Base-by-base conservation (phyloP, 2,797 vertebrate genomes). In the Semotilus atromaculatus region DNA sequence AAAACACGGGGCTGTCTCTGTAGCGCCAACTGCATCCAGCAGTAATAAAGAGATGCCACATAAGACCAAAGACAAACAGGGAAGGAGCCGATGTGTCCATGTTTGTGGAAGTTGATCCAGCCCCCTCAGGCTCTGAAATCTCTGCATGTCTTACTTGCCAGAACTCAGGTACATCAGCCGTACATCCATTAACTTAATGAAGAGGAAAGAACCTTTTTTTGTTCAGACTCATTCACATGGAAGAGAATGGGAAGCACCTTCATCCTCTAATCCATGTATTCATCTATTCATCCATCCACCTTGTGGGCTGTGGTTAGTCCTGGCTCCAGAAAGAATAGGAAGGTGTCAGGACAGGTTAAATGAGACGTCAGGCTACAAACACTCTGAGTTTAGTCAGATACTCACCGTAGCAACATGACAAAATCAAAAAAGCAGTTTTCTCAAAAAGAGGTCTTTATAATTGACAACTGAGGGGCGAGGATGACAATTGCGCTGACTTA, bases 291-390 rank as follows among this genome's bases (percentile, higher is more conserved):
- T 51, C 18, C 81, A 85, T 31, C 29, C 88, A 90, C 84, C 87
- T 85, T 91, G 88, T 88, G 89, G 91, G 90, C 53, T 7, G 70
- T 71, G 85, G 26, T 79, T 76, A 84, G 66, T 16, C 23, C 34
- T 67, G 23, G 23, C 19, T 70, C 43, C 66, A 81, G 75, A 43
- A n/a, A 45, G 55, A 60, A 18, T 18, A 62, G 18, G 48, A 53
- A 48, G 73, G 29, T 79, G 75, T 84, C 66, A 58, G 53, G 67
- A 78, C 76, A 64, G 53, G 75, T 72, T 60, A 62, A 62, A 64
- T 19, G 31, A 51, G 21, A 70, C 40, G 21, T 71, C 34, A 58
- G 82, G 62, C 64, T 84, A 21, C 74, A 84, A 58, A 43, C 34
- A 23, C 34, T 55, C 53, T 21, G 38, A 72, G 26, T 43, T 40